phyloP scores from a whole-genome alignment of 2,797 vertebrate species.

The Enteromius mattozi region DNA sequence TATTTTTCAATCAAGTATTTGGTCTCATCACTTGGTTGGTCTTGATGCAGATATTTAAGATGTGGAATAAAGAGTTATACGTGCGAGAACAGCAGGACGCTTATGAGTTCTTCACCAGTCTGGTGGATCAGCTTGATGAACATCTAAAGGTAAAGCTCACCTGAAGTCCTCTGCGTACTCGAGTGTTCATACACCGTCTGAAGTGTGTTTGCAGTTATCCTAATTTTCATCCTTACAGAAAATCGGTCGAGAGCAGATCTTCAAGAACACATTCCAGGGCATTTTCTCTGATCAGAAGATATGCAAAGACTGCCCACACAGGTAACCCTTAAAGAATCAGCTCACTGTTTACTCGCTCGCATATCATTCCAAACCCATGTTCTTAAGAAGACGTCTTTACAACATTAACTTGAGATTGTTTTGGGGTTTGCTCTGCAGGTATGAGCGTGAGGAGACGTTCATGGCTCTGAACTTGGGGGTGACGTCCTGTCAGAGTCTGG shows the following conservation, averaged over 20 bases:
- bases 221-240: slow-evolving; percentile 78
- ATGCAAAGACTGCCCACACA: slow-evolving; percentile 98
- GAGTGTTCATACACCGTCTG: background rate
- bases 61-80: slow-evolving; percentile 99
- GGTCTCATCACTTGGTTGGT: background rate
- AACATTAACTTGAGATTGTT: background rate
- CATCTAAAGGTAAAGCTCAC: slow-evolving; percentile 89
- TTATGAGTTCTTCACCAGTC: slow-evolving; percentile 98
- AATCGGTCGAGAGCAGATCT: slow-evolving; percentile 98
- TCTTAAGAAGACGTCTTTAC: background rate
- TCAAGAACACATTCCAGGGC: slow-evolving; percentile 99
- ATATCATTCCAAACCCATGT: background rate
- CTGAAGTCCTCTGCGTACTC: background rate
- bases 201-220: background rate
- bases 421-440: slow-evolving; percentile 72
- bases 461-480: slow-evolving; percentile 98
- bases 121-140: slow-evolving; percentile 98
- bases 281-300: slow-evolving; percentile 99
- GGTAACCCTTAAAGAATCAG: slow-evolving; percentile 75
- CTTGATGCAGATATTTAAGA: slow-evolving; percentile 92
- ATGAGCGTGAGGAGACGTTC: slow-evolving; percentile 97
- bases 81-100: slow-evolving; percentile 98
- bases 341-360: background rate
- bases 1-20: background rate
- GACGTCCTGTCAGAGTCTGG: slow-evolving; percentile 96